phyloP scores from a whole-genome alignment of 2,888 invertebrate genomes.

The Meghimatium bilineatum region DNA sequence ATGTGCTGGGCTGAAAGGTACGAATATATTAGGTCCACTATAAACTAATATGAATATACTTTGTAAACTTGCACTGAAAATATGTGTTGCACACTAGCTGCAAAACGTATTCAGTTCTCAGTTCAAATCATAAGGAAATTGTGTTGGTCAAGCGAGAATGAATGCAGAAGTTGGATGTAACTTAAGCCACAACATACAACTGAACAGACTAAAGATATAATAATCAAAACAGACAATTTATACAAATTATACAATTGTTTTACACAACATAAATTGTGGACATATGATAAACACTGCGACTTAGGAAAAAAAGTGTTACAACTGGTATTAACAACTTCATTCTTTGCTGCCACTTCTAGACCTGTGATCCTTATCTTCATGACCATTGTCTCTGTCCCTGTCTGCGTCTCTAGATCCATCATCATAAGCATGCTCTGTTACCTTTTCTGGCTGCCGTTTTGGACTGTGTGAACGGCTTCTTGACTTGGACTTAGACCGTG shows the following conservation, averaged over 20 bases:
- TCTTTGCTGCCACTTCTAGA: conserved; percentile 41
- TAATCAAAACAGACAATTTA: background rate
- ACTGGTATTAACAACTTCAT: conserved; percentile 2
- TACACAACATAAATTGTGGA: background rate
- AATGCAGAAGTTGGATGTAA: too few relatives aligned
- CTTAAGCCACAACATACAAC: too few relatives aligned
- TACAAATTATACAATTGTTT: background rate
- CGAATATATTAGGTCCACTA: too few relatives aligned
- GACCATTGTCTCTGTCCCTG: background rate
- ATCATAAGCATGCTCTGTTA: background rate
- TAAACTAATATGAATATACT: too few relatives aligned
- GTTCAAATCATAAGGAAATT: too few relatives aligned
- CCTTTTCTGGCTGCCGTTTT: conserved; percentile 7
- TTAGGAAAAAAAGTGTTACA: background rate
- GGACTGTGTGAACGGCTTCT: conserved; percentile 33
- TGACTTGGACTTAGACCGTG: conserved; percentile 29
- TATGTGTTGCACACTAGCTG: too few relatives aligned
- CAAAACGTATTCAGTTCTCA: too few relatives aligned
- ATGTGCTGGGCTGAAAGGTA: too few relatives aligned
- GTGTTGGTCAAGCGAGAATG: too few relatives aligned
- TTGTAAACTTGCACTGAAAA: too few relatives aligned
- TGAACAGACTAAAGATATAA: background rate
- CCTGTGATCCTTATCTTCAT: background rate
- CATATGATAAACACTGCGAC: background rate
- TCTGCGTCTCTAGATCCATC: background rate